These are phyloP conservation scores for Philotrypesis tridentata DNA, from an alignment of 1,140 invertebrate genomes.

Conservation along the genomic window DNA sequence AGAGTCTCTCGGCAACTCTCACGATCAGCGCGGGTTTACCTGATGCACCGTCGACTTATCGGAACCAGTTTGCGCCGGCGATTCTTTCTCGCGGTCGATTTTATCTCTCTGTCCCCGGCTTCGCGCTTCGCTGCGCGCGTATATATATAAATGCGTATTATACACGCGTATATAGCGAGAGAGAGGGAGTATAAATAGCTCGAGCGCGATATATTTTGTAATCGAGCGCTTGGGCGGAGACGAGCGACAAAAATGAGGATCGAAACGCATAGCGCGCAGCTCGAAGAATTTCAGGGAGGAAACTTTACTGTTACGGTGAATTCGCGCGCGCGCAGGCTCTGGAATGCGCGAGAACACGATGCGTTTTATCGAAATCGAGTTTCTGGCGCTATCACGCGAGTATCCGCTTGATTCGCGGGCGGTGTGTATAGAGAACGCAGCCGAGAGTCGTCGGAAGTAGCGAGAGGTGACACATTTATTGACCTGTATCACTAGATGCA, in stretches of 20 bases:
- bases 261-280: no score
- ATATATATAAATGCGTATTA: no score
- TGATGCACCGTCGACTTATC: constrained; percentile 50
- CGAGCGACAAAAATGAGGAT: constrained; percentile 11
- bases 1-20: no score
- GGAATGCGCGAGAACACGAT: neutral
- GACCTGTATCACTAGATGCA: no score
- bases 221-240: constrained; percentile 19
- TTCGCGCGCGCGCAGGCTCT: neutral
- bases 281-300: constrained; percentile 18
- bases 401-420: no score
- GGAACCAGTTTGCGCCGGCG: constrained; percentile 64
- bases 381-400: no score
- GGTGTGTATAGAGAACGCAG: no score
- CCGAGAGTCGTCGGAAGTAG: no score
- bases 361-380: neutral
- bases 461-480: no score
- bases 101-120: constrained; percentile 24
- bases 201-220: constrained; percentile 11
- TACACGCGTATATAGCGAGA: no score
- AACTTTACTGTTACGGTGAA: constrained; percentile 17
- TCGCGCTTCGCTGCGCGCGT: no score
- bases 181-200: constrained; percentile 40
- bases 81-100: constrained; percentile 42
- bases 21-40: constrained; percentile 17